These are phyloP conservation scores for Eurystomus glaucurus DNA, from an alignment of 2,797 vertebrate genomes.

Conservation along the genomic window DNA sequence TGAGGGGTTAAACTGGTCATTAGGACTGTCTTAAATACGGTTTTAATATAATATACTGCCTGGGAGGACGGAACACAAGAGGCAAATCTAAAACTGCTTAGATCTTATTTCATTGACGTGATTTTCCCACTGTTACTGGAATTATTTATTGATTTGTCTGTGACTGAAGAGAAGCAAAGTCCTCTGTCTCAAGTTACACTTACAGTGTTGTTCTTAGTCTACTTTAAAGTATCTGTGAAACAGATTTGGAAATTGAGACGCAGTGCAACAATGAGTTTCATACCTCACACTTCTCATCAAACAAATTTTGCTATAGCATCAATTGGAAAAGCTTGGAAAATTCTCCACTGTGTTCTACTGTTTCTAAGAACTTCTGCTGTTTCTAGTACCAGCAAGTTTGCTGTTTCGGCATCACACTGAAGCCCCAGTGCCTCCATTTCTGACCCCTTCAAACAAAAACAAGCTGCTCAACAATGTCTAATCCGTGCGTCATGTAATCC, in stretches of 20 bases:
- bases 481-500: conserved; percentile 87
- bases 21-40: not conserved
- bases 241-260: not conserved
- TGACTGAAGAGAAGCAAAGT: not conserved
- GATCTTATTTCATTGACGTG: not conserved
- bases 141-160: conserved; percentile 7
- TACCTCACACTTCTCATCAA: not conserved
- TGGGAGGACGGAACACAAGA: not conserved
- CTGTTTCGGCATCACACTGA: not conserved
- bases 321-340: not conserved
- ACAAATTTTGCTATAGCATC: not conserved
- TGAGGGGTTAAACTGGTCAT: not conserved
- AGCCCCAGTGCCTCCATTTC: conserved; percentile 67
- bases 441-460: conserved; percentile 80
- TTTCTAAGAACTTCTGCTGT: not conserved
- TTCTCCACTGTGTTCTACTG: not conserved
- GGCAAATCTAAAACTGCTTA: not conserved
- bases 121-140: not conserved
- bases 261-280: not conserved
- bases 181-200: not conserved
- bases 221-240: not conserved
- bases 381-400: conserved; percentile 10
- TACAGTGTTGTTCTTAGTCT: not conserved
- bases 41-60: not conserved
- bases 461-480: conserved; percentile 87